phyloP scores from a whole-genome alignment of 2,113 vertebrate genomes.

The Chloropsis cyanopogon region DNA sequence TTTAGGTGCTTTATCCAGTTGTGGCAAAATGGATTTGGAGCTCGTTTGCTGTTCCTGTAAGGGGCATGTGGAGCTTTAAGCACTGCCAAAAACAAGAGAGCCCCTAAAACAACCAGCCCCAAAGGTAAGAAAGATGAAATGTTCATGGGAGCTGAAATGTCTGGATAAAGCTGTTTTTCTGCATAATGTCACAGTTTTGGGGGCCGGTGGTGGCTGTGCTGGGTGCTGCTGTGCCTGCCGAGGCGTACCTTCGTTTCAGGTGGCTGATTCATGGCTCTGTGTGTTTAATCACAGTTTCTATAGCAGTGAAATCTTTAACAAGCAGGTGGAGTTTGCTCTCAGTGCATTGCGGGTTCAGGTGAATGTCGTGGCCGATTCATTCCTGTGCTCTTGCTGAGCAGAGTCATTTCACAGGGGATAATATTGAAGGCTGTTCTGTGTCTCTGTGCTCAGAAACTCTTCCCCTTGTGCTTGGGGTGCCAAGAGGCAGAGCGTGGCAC shows the following conservation, averaged over 20 bases:
- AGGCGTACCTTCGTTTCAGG: not conserved
- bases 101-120: not conserved
- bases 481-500: not conserved
- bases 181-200: not conserved
- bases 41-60: not conserved
- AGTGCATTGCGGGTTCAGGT: accelerated
- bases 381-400: not conserved
- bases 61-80: not conserved
- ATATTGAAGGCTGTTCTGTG: not conserved
- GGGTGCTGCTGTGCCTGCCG: not conserved
- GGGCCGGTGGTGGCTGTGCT: not conserved
- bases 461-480: not conserved
- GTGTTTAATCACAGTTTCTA: not conserved
- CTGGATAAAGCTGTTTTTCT: not conserved
- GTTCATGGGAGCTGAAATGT: not conserved
- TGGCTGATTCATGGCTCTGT: not conserved
- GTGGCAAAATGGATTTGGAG: not conserved
- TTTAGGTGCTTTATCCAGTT: not conserved
- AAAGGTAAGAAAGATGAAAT: not conserved
- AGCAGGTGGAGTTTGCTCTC: slow-evolving; percentile 24
- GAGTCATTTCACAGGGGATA: not conserved
- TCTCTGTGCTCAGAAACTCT: not conserved
- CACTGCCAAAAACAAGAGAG: not conserved
- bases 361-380: accelerated
- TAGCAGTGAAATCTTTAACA: not conserved